Percentiles rank a stretch among this genome's conserved stretches.
Evolutionary conservation across 2,888 invertebrate genomes (phyloP).

Genomic region (Nemapogon koenigi): DNA sequence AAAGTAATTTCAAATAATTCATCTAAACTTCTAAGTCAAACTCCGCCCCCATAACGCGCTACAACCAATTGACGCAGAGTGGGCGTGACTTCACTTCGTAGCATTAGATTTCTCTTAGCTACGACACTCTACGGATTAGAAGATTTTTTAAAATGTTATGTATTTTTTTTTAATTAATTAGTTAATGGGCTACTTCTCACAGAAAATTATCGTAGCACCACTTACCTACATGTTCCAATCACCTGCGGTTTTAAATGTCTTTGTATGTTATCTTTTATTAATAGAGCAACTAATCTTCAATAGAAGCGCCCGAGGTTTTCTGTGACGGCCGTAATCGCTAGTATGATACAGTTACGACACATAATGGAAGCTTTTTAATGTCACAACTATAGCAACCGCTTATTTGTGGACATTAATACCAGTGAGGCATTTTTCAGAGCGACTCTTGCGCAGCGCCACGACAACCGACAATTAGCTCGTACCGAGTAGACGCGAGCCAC

Average conservation of each 20-base stretch:
- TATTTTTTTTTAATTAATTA: no score
- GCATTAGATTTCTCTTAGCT: constrained; percentile 7
- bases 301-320: constrained; percentile 1
- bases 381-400: constrained; percentile 38
- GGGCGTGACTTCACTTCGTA: constrained; percentile 35
- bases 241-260: constrained; percentile 2
- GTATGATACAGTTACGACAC: constrained; percentile 7
- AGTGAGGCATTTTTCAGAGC: constrained; percentile 51
- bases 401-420: constrained; percentile 57
- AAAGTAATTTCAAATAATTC: no score
- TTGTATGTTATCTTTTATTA: constrained; percentile 2
- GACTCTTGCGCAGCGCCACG: constrained; percentile 33
- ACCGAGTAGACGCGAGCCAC: constrained; percentile 52
- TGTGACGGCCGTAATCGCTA: background rate
- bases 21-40: constrained; percentile 57
- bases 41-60: constrained; percentile 45
- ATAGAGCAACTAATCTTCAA: constrained; percentile 7
- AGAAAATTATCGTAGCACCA: no score
- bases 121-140: no score
- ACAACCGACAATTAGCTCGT: constrained; percentile 50
- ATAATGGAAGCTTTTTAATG: constrained; percentile 26
- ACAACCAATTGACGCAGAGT: constrained; percentile 42
- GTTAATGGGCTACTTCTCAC: no score
- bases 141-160: no score
- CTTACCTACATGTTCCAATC: no score